Conservation (phyloP, 2,113 vertebrate species). For the Anhinga anhinga region DNA sequence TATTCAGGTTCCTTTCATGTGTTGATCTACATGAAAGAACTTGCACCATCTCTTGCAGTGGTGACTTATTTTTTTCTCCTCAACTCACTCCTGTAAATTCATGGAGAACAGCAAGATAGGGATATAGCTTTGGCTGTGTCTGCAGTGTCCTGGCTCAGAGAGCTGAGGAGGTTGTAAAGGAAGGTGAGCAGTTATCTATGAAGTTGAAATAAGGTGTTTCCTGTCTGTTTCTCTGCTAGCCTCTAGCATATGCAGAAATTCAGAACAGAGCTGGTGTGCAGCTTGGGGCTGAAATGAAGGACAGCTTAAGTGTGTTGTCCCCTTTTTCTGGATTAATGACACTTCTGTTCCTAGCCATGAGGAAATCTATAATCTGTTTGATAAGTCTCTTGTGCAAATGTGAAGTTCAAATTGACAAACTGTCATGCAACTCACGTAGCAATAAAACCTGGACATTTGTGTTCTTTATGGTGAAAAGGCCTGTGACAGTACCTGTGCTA, state of each 20-base stretch:
- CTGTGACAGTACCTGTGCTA: background rate
- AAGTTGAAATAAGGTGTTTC: background rate
- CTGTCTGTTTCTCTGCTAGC: background rate
- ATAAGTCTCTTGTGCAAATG: background rate
- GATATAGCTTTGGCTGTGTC: background rate
- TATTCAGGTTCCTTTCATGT: background rate
- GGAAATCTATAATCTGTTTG: background rate
- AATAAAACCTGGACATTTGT: background rate
- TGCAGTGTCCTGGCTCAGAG: background rate
- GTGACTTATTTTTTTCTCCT: background rate
- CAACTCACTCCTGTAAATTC: background rate
- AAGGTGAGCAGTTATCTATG: background rate
- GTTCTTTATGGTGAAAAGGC: background rate
- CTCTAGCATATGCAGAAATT: background rate
- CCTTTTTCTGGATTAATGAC: background rate
- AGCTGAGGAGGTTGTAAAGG: background rate
- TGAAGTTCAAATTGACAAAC: background rate
- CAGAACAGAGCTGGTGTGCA: background rate
- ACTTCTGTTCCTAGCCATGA: background rate
- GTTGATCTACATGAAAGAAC: background rate
- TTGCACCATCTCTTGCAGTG: background rate
- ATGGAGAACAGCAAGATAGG: background rate
- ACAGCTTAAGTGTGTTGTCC: accelerated
- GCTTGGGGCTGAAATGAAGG: background rate
- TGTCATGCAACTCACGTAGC: background rate